Percentiles rank a stretch among this genome's conserved stretches.
phyloP scores from a whole-genome alignment of 2,797 vertebrate species.

The Tachyglossus aculeatus region DNA sequence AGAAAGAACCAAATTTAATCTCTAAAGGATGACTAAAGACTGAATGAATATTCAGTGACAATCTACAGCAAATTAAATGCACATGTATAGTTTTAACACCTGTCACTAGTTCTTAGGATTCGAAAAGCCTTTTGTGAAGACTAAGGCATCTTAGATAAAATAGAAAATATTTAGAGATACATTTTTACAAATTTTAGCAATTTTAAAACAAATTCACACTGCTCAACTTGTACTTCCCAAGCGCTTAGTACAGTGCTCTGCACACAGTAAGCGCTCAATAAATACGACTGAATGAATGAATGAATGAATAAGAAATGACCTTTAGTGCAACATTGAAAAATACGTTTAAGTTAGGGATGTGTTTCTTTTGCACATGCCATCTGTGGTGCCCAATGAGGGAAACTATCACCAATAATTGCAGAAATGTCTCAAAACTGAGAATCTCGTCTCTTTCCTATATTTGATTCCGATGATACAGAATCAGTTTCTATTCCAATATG shows the following conservation, averaged over 20 bases:
- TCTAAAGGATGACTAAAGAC: constrained; percentile 25
- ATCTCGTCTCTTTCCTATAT: neutral
- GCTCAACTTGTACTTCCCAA: too few species aligned
- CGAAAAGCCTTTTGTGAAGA: neutral
- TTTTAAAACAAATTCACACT: neutral
- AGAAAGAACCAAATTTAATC: constrained; percentile 34
- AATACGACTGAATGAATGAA: too few species aligned
- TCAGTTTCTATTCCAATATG: neutral
- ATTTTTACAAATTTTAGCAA: neutral
- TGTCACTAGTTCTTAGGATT: neutral
- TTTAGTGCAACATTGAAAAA: neutral
- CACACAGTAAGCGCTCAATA: too few species aligned
- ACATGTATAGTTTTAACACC: too few species aligned
- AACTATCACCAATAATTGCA: neutral
- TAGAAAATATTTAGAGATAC: neutral
- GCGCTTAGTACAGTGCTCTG: too few species aligned
- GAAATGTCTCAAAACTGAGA: neutral
- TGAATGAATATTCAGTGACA: constrained; percentile 46
- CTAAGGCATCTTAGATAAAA: neutral
- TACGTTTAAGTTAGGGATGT: fast-evolving
- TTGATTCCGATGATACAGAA: neutral
- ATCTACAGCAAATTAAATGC: neutral
- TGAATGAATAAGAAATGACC: fast-evolving
- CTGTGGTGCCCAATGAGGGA: neutral
- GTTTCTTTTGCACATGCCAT: neutral